Percentiles rank a stretch among this genome's conserved stretches.
Conservation (phyloP, 2,797 vertebrate genomes). For the Pempheris klunzingeri region DNA sequence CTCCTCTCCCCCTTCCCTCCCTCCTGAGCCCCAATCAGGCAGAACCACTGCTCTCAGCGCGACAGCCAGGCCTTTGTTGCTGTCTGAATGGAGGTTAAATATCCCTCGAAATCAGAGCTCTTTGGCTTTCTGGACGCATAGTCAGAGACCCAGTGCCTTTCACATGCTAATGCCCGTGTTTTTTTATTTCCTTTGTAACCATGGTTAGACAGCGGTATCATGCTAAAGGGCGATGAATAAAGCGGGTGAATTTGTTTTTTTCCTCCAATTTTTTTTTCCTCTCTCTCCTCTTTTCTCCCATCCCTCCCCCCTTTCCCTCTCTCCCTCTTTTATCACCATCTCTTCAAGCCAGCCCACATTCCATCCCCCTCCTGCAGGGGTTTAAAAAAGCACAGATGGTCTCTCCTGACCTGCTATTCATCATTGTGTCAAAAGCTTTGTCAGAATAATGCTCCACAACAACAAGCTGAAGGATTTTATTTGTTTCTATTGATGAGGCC, state of each 20-base stretch:
- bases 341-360: slow-evolving; percentile 77
- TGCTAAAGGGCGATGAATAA: slow-evolving; percentile 90
- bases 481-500: slow-evolving; percentile 96
- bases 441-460: slow-evolving; percentile 89
- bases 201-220: slow-evolving; percentile 86
- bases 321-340: slow-evolving; percentile 83
- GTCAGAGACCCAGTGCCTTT: slow-evolving; percentile 88
- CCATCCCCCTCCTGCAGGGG: slow-evolving; percentile 80
- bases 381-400: slow-evolving; percentile 93
- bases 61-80: slow-evolving; percentile 89
- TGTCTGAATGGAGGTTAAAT: slow-evolving; percentile 92
- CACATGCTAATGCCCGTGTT: slow-evolving; percentile 90
- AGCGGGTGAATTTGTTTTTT: slow-evolving; percentile 86
- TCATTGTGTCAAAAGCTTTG: slow-evolving; percentile 91
- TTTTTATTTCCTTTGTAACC: slow-evolving; percentile 88
- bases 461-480: slow-evolving; percentile 90
- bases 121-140: slow-evolving; percentile 89
- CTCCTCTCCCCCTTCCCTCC: slow-evolving; percentile 28
- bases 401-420: slow-evolving; percentile 91
- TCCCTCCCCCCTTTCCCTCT: slow-evolving; percentile 28
- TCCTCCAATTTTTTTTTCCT: slow-evolving; percentile 63
- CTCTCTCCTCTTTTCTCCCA: slow-evolving; percentile 36
- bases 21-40: slow-evolving; percentile 84
- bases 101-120: slow-evolving; percentile 91
- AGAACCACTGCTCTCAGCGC: slow-evolving; percentile 82